Evolutionary conservation across 2,797 vertebrate species (phyloP).

Genomic region (Cynodonichthys magdalenae): DNA sequence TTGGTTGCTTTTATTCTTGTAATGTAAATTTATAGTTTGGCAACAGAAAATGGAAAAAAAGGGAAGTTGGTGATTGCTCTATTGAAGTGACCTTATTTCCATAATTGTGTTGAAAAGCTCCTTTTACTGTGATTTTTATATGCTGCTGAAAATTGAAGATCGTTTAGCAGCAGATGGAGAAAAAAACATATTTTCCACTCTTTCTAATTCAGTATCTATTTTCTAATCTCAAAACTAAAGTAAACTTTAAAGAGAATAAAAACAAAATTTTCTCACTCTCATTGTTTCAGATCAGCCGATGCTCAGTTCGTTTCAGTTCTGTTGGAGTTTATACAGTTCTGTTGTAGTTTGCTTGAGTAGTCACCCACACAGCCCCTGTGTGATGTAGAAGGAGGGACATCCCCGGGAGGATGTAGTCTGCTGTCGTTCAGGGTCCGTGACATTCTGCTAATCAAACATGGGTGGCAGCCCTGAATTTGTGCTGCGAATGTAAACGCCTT

Average conservation of each 20-base stretch:
- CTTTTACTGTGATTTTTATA: neutral
- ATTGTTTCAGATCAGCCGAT: conserved; percentile 26
- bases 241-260: too few relatives aligned
- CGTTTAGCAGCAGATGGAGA: neutral
- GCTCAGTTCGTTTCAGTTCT: conserved; percentile 27
- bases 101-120: conserved; percentile 15
- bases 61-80: conserved; percentile 29
- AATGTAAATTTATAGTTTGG: conserved; percentile 26
- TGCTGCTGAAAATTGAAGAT: conserved; percentile 4
- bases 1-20: conserved; percentile 11
- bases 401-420: conserved; percentile 72
- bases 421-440: conserved; percentile 86
- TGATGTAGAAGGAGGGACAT: conserved; percentile 62
- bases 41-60: neutral
- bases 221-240: too few relatives aligned
- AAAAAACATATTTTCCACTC: too few relatives aligned
- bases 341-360: conserved; percentile 38
- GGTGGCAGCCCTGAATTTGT: conserved; percentile 69
- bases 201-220: too few relatives aligned
- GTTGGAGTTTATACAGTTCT: conserved; percentile 25
- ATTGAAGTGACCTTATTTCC: conserved; percentile 20
- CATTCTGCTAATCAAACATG: conserved; percentile 85
- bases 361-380: conserved; percentile 30
- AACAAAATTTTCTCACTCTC: too few relatives aligned
- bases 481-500: conserved; percentile 73